Base-by-base conservation (phyloP, 1,140 invertebrate species). In the Temnothorax nylanderi region DNA sequence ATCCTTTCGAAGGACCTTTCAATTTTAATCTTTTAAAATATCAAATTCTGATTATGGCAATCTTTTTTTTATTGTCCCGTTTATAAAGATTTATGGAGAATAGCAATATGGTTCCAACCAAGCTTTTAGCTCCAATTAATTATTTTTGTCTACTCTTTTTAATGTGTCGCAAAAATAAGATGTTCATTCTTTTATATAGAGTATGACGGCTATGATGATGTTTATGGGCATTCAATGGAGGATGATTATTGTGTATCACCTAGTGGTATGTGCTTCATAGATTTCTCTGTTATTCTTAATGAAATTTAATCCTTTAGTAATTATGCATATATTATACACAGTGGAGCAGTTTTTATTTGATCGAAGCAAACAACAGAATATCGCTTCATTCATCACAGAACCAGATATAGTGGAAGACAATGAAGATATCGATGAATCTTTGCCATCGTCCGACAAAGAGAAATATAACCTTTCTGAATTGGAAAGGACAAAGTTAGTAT, bases 141-240 rank as follows among this genome's bases (percentile, higher is more conserved):
- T 32, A 3, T 49, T 18, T 47, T 6, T 54, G 3, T 41, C 11
- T 64, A 16, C 0, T 16, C 1, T 41, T 16, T 41, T 11, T 51
- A 11, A 47, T 56, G 41, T 41, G 1, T 51, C 3, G 3, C 18
- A 67, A 3, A 62, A 86, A 18, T 54, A 65, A 64, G 84, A 54
- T 44, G 47, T 76, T 56, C 91, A 49, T 49, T 69, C 11, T 49
- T 69, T 69, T 75, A 72, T 87, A 16, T 90, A 98, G 98, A 99
- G 93, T 99, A 98, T 94, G 98, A 99, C 92, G 97, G 97, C 67
- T 98, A 98, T 93, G 98, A 99, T 92, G 98, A 99, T 96, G 97
- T 98, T 84, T 99, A 99, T 94, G 98, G 98, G 3, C 98, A 98
- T 95, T 99, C 98, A 26, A 97, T 99, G 34, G 98, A 99, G 95